Evolutionary conservation across 2,888 invertebrate genomes (phyloP).

Genomic region (Acleris laterana): DNA sequence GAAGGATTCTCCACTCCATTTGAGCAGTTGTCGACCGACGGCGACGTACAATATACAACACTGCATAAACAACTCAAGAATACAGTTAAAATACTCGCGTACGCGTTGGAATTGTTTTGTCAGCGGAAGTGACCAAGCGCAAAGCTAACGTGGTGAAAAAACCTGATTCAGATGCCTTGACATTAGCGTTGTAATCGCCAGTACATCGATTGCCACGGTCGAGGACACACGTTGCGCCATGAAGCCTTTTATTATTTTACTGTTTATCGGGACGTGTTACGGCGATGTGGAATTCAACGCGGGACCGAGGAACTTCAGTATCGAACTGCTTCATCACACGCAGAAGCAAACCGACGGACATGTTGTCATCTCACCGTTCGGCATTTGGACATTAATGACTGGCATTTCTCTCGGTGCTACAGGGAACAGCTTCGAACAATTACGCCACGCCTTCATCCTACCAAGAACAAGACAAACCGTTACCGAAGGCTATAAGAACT

Average conservation of each 20-base stretch:
- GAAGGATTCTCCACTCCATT: too few species aligned
- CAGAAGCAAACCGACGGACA: conserved; percentile 67
- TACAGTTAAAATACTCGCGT: neutral
- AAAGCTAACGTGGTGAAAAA: conserved; percentile 28
- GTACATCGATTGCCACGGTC: conserved; percentile 56
- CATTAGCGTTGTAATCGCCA: conserved; percentile 61
- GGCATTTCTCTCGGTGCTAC: conserved; percentile 72
- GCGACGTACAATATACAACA: too few species aligned
- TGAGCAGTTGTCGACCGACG: too few species aligned
- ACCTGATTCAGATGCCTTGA: conserved; percentile 46
- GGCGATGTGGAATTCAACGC: conserved; percentile 67
- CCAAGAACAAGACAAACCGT: conserved; percentile 57
- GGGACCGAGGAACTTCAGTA: conserved; percentile 72
- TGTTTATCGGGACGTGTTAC: conserved; percentile 59
- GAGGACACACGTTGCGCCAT: conserved; percentile 51
- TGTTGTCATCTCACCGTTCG: conserved; percentile 77
- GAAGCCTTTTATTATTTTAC: conserved; percentile 54
- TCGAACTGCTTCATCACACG: conserved; percentile 71
- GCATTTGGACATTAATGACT: conserved; percentile 79
- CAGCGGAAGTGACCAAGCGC: neutral
- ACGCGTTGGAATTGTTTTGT: neutral
- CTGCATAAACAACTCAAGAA: neutral
- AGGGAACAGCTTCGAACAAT: conserved; percentile 63
- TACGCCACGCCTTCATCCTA: conserved; percentile 65
- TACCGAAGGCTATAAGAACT: conserved; percentile 60